A percentile compares a stretch with the other conserved stretches of the same genome.
phyloP scores from a whole-genome alignment of 1,140 invertebrate species.

The Nephotettix cincticeps region DNA sequence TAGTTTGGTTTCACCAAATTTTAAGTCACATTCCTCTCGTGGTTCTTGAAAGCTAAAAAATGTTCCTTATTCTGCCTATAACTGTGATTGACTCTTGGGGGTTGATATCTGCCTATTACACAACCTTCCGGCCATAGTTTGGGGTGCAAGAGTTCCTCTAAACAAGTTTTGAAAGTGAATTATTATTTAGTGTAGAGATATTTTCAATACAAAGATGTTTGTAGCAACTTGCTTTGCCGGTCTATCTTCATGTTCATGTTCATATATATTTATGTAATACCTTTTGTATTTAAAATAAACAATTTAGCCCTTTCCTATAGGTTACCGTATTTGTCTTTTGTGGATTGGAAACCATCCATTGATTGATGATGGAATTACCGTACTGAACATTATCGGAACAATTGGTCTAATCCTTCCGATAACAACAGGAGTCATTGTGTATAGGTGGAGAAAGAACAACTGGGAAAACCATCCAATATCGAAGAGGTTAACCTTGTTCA shows the following conservation, averaged over 20 bases:
- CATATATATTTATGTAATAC: background rate
- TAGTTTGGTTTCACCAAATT: too few species aligned
- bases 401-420: constrained; percentile 44
- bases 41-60: too few species aligned
- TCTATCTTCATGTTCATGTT: background rate
- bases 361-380: constrained; percentile 46
- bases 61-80: too few species aligned
- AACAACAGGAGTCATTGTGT: constrained; percentile 40
- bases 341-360: constrained; percentile 41
- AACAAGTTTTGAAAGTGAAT: background rate
- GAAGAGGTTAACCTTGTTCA: constrained; percentile 62
- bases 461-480: constrained; percentile 76
- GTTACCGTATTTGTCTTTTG: constrained; percentile 61
- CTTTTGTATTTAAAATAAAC: background rate
- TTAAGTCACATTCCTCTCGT: too few species aligned
- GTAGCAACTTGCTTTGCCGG: background rate
- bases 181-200: background rate
- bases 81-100: too few species aligned
- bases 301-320: constrained; percentile 41
- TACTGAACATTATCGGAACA: constrained; percentile 51
- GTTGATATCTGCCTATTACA: too few species aligned
- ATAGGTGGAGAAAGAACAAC: constrained; percentile 65
- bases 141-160: too few species aligned
- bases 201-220: background rate
- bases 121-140: too few species aligned